Percentiles rank a stretch among this genome's conserved stretches.
Evolutionary conservation across 2,888 invertebrate genomes (phyloP).

Genomic region (Callimorpha dominula): DNA sequence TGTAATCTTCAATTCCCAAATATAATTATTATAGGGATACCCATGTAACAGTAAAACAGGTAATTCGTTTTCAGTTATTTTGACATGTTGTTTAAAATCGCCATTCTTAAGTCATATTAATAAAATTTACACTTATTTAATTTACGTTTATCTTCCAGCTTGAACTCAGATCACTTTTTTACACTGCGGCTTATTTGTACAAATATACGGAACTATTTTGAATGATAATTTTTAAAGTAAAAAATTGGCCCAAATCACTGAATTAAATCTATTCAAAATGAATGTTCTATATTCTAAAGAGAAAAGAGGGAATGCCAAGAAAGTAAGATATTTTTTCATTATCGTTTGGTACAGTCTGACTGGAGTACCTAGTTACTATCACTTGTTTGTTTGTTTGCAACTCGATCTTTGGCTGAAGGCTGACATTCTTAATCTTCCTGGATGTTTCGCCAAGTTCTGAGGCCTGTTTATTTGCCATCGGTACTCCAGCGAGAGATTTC

Average conservation of each 20-base stretch:
- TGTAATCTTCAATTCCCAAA: not conserved
- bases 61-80: not conserved
- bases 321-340: conserved; percentile 4
- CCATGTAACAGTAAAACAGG: not conserved
- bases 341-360: not conserved
- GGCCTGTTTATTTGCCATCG: too few species aligned
- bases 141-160: not conserved
- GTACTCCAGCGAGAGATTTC: too few species aligned
- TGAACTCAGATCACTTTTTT: not conserved
- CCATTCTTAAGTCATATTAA: not conserved
- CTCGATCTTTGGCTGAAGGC: not conserved
- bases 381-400: not conserved
- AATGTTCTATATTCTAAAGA: conserved; percentile 62
- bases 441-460: not conserved
- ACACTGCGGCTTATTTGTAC: not conserved
- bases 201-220: not conserved
- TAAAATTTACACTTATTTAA: not conserved
- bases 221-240: not conserved
- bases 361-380: not conserved
- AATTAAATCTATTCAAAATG: conserved; percentile 45
- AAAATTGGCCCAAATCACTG: not conserved
- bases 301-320: conserved; percentile 29
- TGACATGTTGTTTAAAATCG: not conserved
- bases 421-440: not conserved
- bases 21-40: not conserved